Conservation (phyloP, 2,797 vertebrate species). For the Helarctos malayanus region DNA sequence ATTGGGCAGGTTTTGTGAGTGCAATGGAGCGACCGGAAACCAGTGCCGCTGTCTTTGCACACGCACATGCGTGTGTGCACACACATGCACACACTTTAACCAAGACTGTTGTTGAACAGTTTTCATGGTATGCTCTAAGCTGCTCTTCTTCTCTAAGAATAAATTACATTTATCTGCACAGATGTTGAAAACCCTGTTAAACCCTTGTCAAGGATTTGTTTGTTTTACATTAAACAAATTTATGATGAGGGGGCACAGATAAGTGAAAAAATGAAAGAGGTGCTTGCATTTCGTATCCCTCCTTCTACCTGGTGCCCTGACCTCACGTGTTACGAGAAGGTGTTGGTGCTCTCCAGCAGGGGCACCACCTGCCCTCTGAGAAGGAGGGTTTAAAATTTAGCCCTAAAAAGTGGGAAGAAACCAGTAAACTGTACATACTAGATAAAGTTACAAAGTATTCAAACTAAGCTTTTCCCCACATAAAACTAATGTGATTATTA, state of each 20-base stretch:
- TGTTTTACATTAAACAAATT: conserved; percentile 87
- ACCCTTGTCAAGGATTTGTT: conserved; percentile 84
- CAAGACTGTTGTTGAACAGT: conserved; percentile 69
- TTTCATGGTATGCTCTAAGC: conserved; percentile 76
- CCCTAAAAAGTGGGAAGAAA: conserved; percentile 59
- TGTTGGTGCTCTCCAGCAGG: conserved; percentile 70
- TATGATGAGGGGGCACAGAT: conserved; percentile 81
- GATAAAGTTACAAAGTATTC: conserved; percentile 55
- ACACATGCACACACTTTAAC: neutral
- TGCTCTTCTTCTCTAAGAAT: conserved; percentile 81
- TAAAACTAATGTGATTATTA: conserved; percentile 36
- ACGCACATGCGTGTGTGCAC: neutral
- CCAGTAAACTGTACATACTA: conserved; percentile 4
- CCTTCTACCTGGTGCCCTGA: conserved; percentile 73
- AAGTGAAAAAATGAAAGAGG: conserved; percentile 75
- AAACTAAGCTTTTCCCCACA: conserved; percentile 45
- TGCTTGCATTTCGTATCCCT: conserved; percentile 80
- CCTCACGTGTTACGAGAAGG: conserved; percentile 76
- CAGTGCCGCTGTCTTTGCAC: conserved; percentile 67
- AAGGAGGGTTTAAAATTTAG: conserved; percentile 54
- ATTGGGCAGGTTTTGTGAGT: conserved; percentile 50
- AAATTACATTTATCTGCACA: conserved; percentile 88
- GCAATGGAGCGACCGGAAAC: conserved; percentile 75
- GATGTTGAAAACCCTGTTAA: conserved; percentile 87
- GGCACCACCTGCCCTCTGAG: conserved; percentile 53